Conservation (phyloP, 2,797 vertebrate species). For the Gobionotothen gibberifrons region DNA sequence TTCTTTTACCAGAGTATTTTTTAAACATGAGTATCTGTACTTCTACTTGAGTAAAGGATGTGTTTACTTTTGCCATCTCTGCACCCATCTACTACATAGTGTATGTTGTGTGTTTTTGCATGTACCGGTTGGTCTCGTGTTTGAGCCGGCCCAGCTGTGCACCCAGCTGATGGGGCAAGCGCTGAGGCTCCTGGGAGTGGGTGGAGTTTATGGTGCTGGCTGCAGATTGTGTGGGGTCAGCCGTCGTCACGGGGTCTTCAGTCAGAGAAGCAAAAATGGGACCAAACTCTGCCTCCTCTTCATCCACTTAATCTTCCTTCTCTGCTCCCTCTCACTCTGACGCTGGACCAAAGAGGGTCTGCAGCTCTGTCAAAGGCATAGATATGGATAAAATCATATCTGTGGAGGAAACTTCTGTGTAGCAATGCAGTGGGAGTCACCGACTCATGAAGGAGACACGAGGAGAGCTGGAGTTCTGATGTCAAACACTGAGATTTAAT, state of each 20-base stretch:
- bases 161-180: constrained; percentile 80
- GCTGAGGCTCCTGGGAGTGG: constrained; percentile 81
- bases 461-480: too few relatives aligned
- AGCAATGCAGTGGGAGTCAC: too few relatives aligned
- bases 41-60: too few relatives aligned
- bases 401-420: too few relatives aligned
- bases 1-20: too few relatives aligned
- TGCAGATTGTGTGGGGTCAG: constrained; percentile 53
- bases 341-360: constrained; percentile 89
- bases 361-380: constrained; percentile 85
- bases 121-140: constrained; percentile 89
- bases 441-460: too few relatives aligned
- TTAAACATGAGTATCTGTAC: too few relatives aligned
- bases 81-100: not conserved
- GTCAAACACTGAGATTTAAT: too few relatives aligned
- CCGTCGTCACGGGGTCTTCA: constrained; percentile 66
- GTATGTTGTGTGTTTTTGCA: not conserved
- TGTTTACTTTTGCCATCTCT: too few relatives aligned
- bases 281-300: constrained; percentile 81
- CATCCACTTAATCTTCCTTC: constrained; percentile 87
- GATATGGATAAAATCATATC: too few relatives aligned
- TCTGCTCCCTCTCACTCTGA: constrained; percentile 89
- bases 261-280: constrained; percentile 60
- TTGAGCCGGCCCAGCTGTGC: constrained; percentile 87
- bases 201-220: constrained; percentile 71